These are phyloP conservation scores for Hormaphis cornu DNA, from an alignment of 1,140 invertebrate genomes.

Conservation along the genomic window DNA sequence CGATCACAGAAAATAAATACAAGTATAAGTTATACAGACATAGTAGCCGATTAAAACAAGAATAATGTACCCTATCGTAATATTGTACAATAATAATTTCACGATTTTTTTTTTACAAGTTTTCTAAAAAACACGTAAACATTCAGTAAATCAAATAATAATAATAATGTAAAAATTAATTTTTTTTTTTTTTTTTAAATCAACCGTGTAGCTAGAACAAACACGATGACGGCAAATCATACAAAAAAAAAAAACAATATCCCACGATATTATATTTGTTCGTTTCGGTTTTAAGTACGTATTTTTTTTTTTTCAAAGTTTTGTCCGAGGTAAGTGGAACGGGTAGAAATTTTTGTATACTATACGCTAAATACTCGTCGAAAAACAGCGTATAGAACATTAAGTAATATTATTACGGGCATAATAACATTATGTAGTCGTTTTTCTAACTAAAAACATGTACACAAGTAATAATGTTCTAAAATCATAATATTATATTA, in stretches of 20 bases:
- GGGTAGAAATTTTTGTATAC: neutral
- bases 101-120: neutral
- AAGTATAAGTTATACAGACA: too few species aligned
- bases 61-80: neutral
- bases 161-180: too few species aligned
- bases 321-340: neutral
- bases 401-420: neutral
- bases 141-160: neutral
- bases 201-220: too few species aligned
- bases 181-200: too few species aligned
- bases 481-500: too few species aligned
- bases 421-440: too few species aligned
- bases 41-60: conserved; percentile 10
- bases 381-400: neutral
- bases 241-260: neutral
- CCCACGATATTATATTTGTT: too few species aligned
- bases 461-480: neutral
- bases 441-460: neutral
- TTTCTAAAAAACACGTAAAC: neutral
- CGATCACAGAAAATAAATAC: conserved; percentile 26
- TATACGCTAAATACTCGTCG: neutral
- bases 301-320: too few species aligned
- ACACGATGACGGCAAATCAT: neutral
- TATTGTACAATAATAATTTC: neutral
- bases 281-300: too few species aligned